Evolutionary conservation across 2,113 vertebrate species (phyloP).

Genomic region (Pseudonaja textilis): DNA sequence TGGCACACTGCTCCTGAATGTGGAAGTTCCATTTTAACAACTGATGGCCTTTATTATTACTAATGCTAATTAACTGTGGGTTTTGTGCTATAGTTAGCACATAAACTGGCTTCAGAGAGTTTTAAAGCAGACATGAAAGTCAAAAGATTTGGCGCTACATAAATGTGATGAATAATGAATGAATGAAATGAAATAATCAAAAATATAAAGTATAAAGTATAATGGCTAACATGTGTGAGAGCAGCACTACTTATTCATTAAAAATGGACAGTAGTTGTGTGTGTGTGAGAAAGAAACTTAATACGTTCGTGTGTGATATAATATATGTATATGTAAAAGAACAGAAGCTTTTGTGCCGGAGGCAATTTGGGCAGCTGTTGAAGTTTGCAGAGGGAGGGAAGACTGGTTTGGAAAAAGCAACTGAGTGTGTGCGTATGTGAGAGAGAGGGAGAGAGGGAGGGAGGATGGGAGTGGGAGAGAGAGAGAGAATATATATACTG

Average conservation of each 20-base stretch:
- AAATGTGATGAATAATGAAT: not conserved
- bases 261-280: not conserved
- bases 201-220: not conserved
- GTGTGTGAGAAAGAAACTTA: not conserved
- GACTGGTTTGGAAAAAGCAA: not conserved
- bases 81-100: not conserved
- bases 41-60: not conserved
- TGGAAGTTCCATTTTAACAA: not conserved
- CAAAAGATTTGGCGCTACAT: not conserved
- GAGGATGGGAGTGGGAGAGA: not conserved
- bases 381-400: not conserved
- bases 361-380: conserved; percentile 26
- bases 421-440: not conserved
- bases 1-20: not conserved
- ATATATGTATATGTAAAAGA: conserved; percentile 1
- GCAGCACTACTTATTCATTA: not conserved
- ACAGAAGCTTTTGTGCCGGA: conserved; percentile 22
- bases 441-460: no score
- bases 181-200: not conserved
- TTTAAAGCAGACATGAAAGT: not conserved
- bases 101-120: not conserved
- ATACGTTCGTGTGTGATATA: not conserved
- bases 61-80: not conserved
- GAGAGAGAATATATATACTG: not conserved
- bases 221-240: not conserved